Base-by-base conservation (phyloP, 2,113 vertebrate species). In the Pelvicachromis taeniatus region DNA sequence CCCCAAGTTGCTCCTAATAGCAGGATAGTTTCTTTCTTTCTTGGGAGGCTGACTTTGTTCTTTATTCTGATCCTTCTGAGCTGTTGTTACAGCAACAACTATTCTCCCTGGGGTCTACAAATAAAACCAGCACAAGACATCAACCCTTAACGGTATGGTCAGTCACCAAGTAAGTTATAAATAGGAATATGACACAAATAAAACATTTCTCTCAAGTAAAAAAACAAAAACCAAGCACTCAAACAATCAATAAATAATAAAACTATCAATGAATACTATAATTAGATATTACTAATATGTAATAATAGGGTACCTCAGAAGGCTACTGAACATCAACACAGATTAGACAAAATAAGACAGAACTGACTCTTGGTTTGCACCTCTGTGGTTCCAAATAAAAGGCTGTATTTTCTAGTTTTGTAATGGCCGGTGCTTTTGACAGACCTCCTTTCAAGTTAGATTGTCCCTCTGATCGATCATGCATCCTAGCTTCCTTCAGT, bases 401-500 rank as follows among this genome's bases (percentile, higher is more conserved):
- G 33, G n/a, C 6, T 33, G 33, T 33, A 33, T 33, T 33, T 33
- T 33, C 6, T 33, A 33, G 33, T 65, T 65, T 63, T n/a, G 17
- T 38, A 63, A 63, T 8, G 33, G 33, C 4, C 10, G 19, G 13
- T 65, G 61, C 2, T 70, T 42, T 4, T 50, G 33, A 91, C 93
- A 21, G 1, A 99, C 98, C 98, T 90, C 98, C 98, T 63, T 96
- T 97, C 56, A 97, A 87, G 70, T 92, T 97, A 80, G 93, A 95
- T 42, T 96, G 97, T 91, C 96, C 96, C 50, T 98, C 97, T 73
- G 96, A 90, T 86, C 96, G 96, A 40, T 97, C 96, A 35, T 95
- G 96, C 78, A 91, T 70, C 33, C 94, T 83, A 14, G 81, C 68
- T n/a, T 92, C 89, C 1, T 97, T 96, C 1, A 94, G 92, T 80